Percentiles rank a stretch among this genome's conserved stretches.
Conservation (phyloP, 1,140 invertebrate genomes). For the Heterodera schachtii region DNA sequence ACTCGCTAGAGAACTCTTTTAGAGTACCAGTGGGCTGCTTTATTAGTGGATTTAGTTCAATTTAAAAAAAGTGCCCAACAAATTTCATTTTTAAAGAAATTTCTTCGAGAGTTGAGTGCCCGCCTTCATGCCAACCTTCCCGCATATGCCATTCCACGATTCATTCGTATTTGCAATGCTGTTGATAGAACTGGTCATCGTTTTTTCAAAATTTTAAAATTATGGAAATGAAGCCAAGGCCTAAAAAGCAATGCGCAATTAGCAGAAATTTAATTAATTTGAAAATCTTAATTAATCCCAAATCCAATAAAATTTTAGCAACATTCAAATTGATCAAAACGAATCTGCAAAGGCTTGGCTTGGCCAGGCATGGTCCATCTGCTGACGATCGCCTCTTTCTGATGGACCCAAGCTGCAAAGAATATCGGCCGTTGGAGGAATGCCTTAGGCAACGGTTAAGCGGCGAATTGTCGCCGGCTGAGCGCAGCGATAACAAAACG, state of each 20-base stretch:
- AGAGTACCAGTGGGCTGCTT: too few relatives aligned
- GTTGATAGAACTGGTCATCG: conserved; percentile 58
- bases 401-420: not conserved
- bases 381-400: conserved; percentile 7
- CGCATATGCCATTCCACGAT: conserved; percentile 58
- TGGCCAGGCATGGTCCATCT: conserved; percentile 8
- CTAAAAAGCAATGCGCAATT: too few relatives aligned
- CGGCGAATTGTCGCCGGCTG: not conserved
- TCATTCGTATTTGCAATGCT: conserved; percentile 56
- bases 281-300: too few relatives aligned
- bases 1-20: too few relatives aligned
- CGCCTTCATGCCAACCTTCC: conserved; percentile 45
- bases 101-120: conserved; percentile 37
- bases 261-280: too few relatives aligned
- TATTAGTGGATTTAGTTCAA: too few relatives aligned
- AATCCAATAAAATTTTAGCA: conserved; percentile 42
- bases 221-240: too few relatives aligned
- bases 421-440: conserved; percentile 16
- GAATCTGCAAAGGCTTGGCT: conserved; percentile 54
- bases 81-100: conserved; percentile 19
- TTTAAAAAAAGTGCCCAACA: not conserved
- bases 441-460: not conserved
- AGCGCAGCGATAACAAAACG: not conserved
- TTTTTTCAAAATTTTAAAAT: too few relatives aligned
- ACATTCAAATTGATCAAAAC: conserved; percentile 65